Evolutionary conservation across 2,888 invertebrate genomes (phyloP), one percentile per base, ranked within the genome.

Genomic region (Sisyra terminalis): DNA sequence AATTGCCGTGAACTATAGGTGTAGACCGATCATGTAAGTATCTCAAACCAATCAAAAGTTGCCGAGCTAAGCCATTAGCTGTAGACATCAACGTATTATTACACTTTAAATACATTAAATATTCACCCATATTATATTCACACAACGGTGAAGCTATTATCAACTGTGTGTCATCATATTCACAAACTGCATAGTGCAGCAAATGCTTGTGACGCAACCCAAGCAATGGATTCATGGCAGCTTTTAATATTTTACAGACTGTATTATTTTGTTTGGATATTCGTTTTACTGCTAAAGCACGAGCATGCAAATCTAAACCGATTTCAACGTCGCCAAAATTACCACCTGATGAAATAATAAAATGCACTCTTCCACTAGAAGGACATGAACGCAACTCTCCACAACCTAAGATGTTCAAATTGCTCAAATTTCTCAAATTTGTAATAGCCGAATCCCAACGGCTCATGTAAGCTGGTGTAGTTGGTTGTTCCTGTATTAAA

Each of bases 1-100:
- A 51, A 50, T 63, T 64, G 2, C 64, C 64, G 49, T 65, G 64
- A 5, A 63, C 52, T 16, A 65, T 57, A 1, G 60, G 56, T 14
- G 54, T 53, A 3, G 48, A 49, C 10, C 52, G 50, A 30, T 55
- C 50, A 47, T 65, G 65, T 13, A 65, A 48, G 46, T 54, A 62
- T 44, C 54, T 51, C 17, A 65, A 48, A 4, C 56, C 56, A 30
- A 46, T 43, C 10, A 53, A 44, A 31, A 54, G 45, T 48, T 55
- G 47, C 8, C 17, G 10, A 11, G 38, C 43, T 10, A 43, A 29
- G 15, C 31, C 16, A 5, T 29, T 37, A 11, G 30, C 31, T 14
- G 42, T 24, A 7, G 15, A 13, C 24, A 29, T 14, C 5, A 42
- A 34, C 9, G 13, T 18, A 29, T 35, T 29, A 13, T 35, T 34